These are phyloP conservation scores for Drosophila mayri DNA, from an alignment of 1,140 invertebrate genomes.

Conservation along the genomic window DNA sequence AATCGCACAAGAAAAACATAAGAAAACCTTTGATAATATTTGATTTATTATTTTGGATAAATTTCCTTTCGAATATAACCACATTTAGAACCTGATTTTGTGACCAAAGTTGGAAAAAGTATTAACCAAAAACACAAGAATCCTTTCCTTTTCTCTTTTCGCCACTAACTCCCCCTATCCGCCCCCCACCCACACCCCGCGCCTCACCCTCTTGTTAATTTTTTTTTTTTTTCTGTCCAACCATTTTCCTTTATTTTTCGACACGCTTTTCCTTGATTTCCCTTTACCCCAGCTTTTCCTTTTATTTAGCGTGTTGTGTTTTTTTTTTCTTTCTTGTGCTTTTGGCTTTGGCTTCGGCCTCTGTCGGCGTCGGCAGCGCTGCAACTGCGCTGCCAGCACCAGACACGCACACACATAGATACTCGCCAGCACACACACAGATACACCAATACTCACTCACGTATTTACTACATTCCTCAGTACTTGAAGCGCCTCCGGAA, in stretches of 20 bases:
- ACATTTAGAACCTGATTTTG: constrained; percentile 36
- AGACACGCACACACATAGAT: constrained; percentile 23
- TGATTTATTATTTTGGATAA: not conserved
- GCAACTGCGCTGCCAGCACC: constrained; percentile 32
- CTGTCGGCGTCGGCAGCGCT: constrained; percentile 46
- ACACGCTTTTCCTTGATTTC: constrained; percentile 15
- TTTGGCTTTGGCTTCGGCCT: constrained; percentile 46
- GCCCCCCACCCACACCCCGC: too few relatives aligned
- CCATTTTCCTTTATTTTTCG: constrained; percentile 14
- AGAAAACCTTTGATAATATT: not conserved
- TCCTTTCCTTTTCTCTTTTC: constrained; percentile 30
- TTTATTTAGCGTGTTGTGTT: constrained; percentile 31
- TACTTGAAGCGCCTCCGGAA: constrained; percentile 84
- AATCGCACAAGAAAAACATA: too few relatives aligned
- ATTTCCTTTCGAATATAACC: not conserved
- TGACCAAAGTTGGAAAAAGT: constrained; percentile 14
- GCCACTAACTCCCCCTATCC: not conserved
- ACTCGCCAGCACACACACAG: constrained; percentile 25
- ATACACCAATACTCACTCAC: constrained; percentile 57
- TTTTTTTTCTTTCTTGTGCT: constrained; percentile 54
- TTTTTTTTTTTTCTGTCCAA: constrained; percentile 11
- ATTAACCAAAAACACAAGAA: constrained; percentile 31
- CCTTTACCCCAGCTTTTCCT: constrained; percentile 32
- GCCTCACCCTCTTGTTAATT: constrained; percentile 4
- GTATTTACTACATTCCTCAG: constrained; percentile 82